These are phyloP conservation scores for Acleris sparsana DNA, from an alignment of 2,888 invertebrate genomes.

Conservation along the genomic window DNA sequence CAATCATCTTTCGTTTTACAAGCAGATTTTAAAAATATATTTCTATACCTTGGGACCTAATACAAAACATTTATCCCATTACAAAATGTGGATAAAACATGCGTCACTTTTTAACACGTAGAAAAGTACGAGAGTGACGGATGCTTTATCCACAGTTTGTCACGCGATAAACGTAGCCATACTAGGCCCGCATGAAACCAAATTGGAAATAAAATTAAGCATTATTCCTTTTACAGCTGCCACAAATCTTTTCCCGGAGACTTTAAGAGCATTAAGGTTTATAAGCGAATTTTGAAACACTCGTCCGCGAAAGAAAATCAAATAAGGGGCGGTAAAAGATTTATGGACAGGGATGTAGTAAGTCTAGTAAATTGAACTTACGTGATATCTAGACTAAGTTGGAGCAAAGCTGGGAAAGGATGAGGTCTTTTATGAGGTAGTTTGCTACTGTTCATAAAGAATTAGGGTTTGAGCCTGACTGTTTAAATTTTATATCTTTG, in stretches of 20 bases:
- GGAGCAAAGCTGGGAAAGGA: neutral
- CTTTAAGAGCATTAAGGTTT: slow-evolving; percentile 10
- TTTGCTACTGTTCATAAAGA: neutral
- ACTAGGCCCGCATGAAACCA: too few relatives aligned
- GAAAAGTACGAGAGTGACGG: too few relatives aligned
- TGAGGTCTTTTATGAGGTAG: neutral
- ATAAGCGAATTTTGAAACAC: slow-evolving; percentile 19
- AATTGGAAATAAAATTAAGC: slow-evolving; percentile 4
- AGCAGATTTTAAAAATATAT: neutral
- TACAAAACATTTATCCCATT: too few relatives aligned
- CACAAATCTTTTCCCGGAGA: slow-evolving; percentile 1
- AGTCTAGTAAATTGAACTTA: slow-evolving; percentile 14
- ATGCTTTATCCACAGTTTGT: too few relatives aligned
- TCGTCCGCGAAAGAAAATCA: slow-evolving; percentile 13
- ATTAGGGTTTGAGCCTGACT: neutral
- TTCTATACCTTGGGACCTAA: too few relatives aligned
- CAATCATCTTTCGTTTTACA: too few relatives aligned
- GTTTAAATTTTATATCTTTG: too few relatives aligned
- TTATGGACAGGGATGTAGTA: slow-evolving; percentile 11
- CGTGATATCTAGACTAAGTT: slow-evolving; percentile 4
- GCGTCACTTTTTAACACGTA: too few relatives aligned
- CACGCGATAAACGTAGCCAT: too few relatives aligned
- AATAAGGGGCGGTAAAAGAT: slow-evolving; percentile 14
- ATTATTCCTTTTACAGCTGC: slow-evolving; percentile 8
- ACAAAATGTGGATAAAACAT: too few relatives aligned